Conservation (phyloP, 2,113 vertebrate species). For the Gopherus flavomarginatus region DNA sequence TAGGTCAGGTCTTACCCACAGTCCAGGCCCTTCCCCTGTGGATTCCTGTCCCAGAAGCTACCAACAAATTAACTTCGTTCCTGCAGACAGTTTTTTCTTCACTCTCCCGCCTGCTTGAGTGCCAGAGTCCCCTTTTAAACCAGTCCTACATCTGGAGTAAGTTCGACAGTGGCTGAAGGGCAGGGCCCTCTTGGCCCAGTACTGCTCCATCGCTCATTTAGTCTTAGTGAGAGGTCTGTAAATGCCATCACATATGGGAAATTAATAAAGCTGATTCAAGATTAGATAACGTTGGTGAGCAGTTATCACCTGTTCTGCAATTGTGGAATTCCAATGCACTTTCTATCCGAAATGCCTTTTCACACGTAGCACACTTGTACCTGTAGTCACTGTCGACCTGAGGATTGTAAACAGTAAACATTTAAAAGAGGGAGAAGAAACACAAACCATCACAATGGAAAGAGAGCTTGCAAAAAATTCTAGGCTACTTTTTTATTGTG, state of each 20-base stretch:
- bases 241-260: background rate
- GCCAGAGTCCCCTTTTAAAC: background rate
- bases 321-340: constrained; percentile 97
- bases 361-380: constrained; percentile 91
- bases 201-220: background rate
- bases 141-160: background rate
- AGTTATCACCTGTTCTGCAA: constrained; percentile 92
- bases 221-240: background rate
- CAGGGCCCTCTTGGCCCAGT: background rate
- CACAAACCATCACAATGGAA: background rate
- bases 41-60: background rate
- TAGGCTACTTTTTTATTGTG: background rate
- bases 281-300: background rate
- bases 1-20: background rate
- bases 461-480: background rate
- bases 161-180: background rate
- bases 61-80: background rate
- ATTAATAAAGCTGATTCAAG: background rate
- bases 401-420: background rate
- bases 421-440: background rate
- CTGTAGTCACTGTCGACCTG: constrained; percentile 93
- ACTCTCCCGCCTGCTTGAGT: background rate
- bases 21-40: background rate
- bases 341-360: constrained; percentile 96
- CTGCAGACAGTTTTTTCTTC: background rate